Conservation (phyloP, 2,113 vertebrate genomes). For the Pristiophorus japonicus region DNA sequence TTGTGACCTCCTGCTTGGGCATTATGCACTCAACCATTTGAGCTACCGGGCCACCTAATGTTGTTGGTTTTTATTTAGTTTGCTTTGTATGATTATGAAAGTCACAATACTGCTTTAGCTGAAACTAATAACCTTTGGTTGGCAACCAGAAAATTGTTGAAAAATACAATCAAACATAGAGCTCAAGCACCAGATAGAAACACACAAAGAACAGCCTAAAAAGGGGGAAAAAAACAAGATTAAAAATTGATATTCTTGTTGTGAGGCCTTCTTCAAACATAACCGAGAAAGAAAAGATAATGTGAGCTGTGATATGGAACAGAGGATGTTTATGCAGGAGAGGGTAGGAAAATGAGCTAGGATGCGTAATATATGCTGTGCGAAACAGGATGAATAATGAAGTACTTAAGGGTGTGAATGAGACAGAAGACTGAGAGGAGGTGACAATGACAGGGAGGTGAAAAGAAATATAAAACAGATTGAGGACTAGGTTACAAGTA, state of each 20-base stretch:
- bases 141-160: not conserved
- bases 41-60: not conserved
- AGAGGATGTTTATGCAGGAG: constrained; percentile 17
- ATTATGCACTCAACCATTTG: not conserved
- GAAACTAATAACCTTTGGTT: too few relatives aligned
- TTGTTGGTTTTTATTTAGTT: constrained; percentile 24
- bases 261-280: not conserved
- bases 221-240: not conserved
- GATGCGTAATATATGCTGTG: constrained; percentile 22
- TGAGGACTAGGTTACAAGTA: not conserved
- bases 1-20: not conserved
- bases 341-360: constrained; percentile 6
- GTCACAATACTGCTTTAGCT: not conserved
- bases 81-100: not conserved
- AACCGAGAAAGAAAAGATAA: not conserved
- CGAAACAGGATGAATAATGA: constrained; percentile 36
- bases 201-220: not conserved
- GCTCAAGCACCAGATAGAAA: not conserved
- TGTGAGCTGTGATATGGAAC: not conserved
- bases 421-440: constrained; percentile 30
- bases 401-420: constrained; percentile 29
- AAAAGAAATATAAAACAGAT: not conserved
- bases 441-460: constrained; percentile 6
- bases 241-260: not conserved
- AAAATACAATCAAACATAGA: not conserved